Base-by-base conservation (phyloP, 2,797 vertebrate species). In the Melanogrammus aeglefinus region DNA sequence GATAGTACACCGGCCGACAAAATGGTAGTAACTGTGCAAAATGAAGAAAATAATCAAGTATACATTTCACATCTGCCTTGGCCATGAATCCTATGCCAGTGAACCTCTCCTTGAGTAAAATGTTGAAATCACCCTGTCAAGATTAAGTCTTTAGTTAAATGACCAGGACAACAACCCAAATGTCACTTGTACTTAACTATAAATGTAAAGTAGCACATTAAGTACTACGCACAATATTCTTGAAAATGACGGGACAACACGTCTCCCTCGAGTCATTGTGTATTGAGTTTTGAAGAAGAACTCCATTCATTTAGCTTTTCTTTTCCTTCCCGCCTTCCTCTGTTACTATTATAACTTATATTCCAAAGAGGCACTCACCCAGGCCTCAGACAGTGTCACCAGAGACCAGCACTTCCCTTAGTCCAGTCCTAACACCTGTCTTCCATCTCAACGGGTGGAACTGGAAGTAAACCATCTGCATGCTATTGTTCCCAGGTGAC, bases 381-480 rank as follows among this genome's bases (percentile, higher is more conserved):
- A 63, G 6, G 9, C 63, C 24, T 27, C 63, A 69, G 63, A 69
- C 21, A n/a, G 57, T 63, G 57, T 69, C 12, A 69, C n/a, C 63
- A 27, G 24, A 3, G n/a, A 27, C 63, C 3, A 24, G 47, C 57
- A 24, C 21, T n/a, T 51, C 10, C 16, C n/a, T 31, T 16, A 74
- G 14, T 79, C 33, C 14, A 31, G 47, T 18, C 27, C 31, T 4
- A 6, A 36, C 74, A 35, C 76, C 33, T 24, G 39, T 79, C 47
- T 36, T 75, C 47, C 33, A 75, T n/a, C 41, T 24, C 72, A 88
- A 90, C 90, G 36, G 0, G 89, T 88, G 80, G 6, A 31, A 84
- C 89, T 72, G 75, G 88, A 66, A 91, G 89, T 88, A 93, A 92
- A 72, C 0, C 71, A 93, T 90, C 90, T 41, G 41, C 75, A 73